Conservation (phyloP, 2,888 invertebrate species). For the Acleris sparsana region DNA sequence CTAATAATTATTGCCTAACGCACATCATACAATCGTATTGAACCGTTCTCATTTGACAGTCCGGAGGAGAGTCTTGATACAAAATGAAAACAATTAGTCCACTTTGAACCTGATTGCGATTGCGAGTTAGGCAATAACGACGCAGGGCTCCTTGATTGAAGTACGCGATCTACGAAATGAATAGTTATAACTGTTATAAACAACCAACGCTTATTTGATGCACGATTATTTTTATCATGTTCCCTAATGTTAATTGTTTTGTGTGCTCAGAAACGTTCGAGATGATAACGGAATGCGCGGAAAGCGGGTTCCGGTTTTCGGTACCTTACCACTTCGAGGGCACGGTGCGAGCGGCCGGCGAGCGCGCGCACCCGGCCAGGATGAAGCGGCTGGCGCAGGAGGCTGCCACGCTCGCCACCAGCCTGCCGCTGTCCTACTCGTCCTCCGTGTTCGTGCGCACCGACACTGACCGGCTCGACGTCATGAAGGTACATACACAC, state of each 20-base stretch:
- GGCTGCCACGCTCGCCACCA: constrained; percentile 95
- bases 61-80: too few relatives aligned
- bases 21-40: too few relatives aligned
- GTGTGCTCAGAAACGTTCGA: constrained; percentile 91
- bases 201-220: too few relatives aligned
- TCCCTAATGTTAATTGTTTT: not conserved
- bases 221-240: too few relatives aligned
- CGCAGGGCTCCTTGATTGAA: too few relatives aligned
- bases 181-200: too few relatives aligned
- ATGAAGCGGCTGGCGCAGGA: constrained; percentile 97
- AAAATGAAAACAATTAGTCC: too few relatives aligned
- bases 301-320: constrained; percentile 90
- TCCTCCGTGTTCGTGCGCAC: constrained; percentile 97
- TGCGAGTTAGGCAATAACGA: too few relatives aligned
- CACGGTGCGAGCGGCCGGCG: constrained; percentile 93
- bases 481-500: constrained; percentile 90
- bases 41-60: too few relatives aligned
- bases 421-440: constrained; percentile 95
- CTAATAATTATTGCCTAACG: too few relatives aligned
- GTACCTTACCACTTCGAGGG: constrained; percentile 96
- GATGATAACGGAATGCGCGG: constrained; percentile 92
- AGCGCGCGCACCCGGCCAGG: constrained; percentile 92
- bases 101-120: too few relatives aligned
- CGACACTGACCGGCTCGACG: constrained; percentile 96
- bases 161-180: too few relatives aligned